Percentiles rank a stretch among this genome's conserved stretches.
Evolutionary conservation across 2,797 vertebrate species (phyloP).

Genomic region (Natrix natrix): DNA sequence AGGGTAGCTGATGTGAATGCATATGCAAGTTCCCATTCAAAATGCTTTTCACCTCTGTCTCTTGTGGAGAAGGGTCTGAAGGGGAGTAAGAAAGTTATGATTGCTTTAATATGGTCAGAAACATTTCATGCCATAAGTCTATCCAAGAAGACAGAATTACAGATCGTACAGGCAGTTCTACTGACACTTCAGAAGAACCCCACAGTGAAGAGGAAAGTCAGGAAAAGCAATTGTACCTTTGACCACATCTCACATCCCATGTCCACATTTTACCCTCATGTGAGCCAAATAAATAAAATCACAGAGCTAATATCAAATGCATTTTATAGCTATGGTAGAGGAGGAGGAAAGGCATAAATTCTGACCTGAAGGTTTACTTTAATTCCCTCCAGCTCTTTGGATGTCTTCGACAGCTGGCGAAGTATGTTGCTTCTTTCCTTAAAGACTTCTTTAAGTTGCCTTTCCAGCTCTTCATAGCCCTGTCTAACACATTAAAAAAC

Average conservation of each 20-base stretch:
- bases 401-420: slow-evolving; percentile 91
- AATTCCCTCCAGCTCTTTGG: slow-evolving; percentile 92
- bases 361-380: slow-evolving; percentile 94
- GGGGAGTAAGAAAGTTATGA: no score
- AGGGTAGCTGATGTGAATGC: neutral
- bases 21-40: neutral
- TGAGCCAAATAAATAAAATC: neutral
- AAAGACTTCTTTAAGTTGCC: slow-evolving; percentile 93
- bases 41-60: no score
- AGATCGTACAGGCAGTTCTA: neutral
- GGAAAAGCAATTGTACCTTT: no score
- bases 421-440: slow-evolving; percentile 91
- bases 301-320: neutral
- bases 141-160: neutral
- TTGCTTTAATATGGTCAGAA: neutral
- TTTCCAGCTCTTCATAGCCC: slow-evolving; percentile 92
- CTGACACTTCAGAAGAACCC: neutral
- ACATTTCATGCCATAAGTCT: no score
- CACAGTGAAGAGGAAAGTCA: neutral
- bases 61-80: neutral
- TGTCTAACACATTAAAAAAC: slow-evolving; percentile 77
- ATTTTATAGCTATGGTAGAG: neutral
- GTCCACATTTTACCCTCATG: neutral
- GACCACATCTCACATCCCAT: neutral
- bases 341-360: neutral